Conservation (phyloP, 2,888 invertebrate species). For the Ophion obscuratus region DNA sequence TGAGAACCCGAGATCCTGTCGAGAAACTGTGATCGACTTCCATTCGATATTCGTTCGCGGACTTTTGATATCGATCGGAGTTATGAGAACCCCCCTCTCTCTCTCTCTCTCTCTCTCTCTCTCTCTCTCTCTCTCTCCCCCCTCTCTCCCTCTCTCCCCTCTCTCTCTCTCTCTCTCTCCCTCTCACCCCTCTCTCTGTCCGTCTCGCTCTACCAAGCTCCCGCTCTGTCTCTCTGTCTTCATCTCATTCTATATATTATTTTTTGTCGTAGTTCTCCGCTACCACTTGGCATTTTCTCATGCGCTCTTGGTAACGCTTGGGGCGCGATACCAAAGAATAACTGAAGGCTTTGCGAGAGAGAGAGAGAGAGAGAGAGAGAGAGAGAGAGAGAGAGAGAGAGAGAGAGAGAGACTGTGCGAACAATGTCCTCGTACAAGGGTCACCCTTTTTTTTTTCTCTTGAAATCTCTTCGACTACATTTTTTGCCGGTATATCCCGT, state of each 20-base stretch:
- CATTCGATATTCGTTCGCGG: slow-evolving; percentile 69
- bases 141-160: slow-evolving; percentile 1
- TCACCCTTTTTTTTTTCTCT: slow-evolving; percentile 8
- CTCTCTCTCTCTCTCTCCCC: background rate
- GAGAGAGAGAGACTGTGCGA: slow-evolving; percentile 70
- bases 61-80: slow-evolving; percentile 48
- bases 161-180: no score
- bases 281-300: slow-evolving; percentile 65
- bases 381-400: slow-evolving; percentile 72
- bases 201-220: no score
- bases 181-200: background rate
- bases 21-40: slow-evolving; percentile 64
- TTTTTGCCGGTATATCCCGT: background rate
- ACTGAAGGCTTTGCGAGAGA: slow-evolving; percentile 61
- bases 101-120: slow-evolving; percentile 4
- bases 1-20: slow-evolving; percentile 34
- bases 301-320: slow-evolving; percentile 9
- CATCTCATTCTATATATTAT: slow-evolving; percentile 35
- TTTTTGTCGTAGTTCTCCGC: slow-evolving; percentile 1
- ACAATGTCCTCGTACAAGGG: slow-evolving; percentile 63
- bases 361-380: slow-evolving; percentile 70
- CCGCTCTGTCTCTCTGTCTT: background rate
- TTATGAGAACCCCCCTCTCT: background rate
- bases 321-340: background rate
- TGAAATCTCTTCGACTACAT: background rate